These are phyloP conservation scores for Aproaerema taeniolella DNA, from an alignment of 2,888 invertebrate genomes.

Conservation along the genomic window DNA sequence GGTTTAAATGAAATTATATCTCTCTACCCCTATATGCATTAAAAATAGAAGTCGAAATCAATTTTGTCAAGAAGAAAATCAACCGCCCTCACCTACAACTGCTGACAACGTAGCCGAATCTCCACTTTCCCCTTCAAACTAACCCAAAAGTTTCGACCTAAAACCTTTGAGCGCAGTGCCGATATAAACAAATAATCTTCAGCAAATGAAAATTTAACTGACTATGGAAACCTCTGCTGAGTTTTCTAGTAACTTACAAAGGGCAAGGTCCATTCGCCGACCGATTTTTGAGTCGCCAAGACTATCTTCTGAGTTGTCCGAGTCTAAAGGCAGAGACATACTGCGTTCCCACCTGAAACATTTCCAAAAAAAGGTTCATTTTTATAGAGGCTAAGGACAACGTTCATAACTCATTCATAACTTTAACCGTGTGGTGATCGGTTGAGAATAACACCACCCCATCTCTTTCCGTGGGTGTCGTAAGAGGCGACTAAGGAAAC, in stretches of 20 bases:
- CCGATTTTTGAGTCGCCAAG: constrained; percentile 66
- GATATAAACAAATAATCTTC: constrained; percentile 67
- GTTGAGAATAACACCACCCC: no score
- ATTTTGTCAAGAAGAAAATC: constrained; percentile 39
- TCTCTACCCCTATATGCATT: no score
- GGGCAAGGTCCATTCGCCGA: constrained; percentile 89
- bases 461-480: no score
- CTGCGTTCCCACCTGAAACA: constrained; percentile 81
- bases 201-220: constrained; percentile 69
- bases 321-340: constrained; percentile 81
- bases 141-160: constrained; percentile 35
- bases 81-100: constrained; percentile 34
- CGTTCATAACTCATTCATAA: no score
- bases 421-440: neutral
- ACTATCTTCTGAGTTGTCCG: constrained; percentile 65
- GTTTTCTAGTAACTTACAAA: constrained; percentile 82
- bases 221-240: constrained; percentile 39
- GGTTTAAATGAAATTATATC: no score
- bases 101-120: constrained; percentile 36
- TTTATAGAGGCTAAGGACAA: no score
- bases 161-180: constrained; percentile 64
- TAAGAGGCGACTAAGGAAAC: no score
- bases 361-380: no score
- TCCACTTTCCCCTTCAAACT: constrained; percentile 35
- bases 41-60: no score